Conservation (phyloP, 2,888 invertebrate species). For the Disparrhopalites patrizii region DNA sequence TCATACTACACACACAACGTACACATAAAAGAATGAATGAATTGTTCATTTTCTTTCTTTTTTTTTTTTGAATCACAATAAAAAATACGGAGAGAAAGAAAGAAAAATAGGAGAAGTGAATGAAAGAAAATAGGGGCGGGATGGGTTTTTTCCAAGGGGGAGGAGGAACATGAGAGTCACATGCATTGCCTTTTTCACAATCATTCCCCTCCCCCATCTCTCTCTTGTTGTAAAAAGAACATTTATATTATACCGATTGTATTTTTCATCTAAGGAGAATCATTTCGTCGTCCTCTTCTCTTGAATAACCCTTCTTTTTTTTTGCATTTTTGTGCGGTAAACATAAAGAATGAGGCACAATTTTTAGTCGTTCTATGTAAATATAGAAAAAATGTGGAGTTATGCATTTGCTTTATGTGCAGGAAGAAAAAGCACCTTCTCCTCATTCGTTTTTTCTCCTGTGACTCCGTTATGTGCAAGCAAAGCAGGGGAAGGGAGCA, state of each 20-base stretch:
- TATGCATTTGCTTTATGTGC: too few relatives aligned
- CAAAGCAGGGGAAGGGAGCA: too few relatives aligned
- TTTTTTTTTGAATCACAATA: too few relatives aligned
- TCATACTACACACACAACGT: neutral
- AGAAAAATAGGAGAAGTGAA: slow-evolving; percentile 27
- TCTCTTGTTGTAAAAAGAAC: slow-evolving; percentile 12
- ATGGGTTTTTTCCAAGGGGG: slow-evolving; percentile 9
- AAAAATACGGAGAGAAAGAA: too few relatives aligned
- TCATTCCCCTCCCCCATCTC: neutral
- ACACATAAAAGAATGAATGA: slow-evolving; percentile 22
- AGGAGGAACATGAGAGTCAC: slow-evolving; percentile 25
- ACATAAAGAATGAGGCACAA: too few relatives aligned
- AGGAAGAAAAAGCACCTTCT: too few relatives aligned
- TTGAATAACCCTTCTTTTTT: too few relatives aligned
- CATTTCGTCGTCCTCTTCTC: too few relatives aligned
- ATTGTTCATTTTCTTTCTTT: slow-evolving; percentile 23
- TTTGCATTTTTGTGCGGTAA: too few relatives aligned
- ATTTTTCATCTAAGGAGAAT: neutral
- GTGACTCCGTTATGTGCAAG: too few relatives aligned
- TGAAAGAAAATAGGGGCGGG: slow-evolving; percentile 27
- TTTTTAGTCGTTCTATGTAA: too few relatives aligned
- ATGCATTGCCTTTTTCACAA: slow-evolving; percentile 17
- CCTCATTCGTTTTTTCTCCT: too few relatives aligned
- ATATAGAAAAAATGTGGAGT: neutral
- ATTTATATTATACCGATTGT: slow-evolving; percentile 21